Conservation (phyloP, 2,888 invertebrate genomes). For the Villa cingulata region DNA sequence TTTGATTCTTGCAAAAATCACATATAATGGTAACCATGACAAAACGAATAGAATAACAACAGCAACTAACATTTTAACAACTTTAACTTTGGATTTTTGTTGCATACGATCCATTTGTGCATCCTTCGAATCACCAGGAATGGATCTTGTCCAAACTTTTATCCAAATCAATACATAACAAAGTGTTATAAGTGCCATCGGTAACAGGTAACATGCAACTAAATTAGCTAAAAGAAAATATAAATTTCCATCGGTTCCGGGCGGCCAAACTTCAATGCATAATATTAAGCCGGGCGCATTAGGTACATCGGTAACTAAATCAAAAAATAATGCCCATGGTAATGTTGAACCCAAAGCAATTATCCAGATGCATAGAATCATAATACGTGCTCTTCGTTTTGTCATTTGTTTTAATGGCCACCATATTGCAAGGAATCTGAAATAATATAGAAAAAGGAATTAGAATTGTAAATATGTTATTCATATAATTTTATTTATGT, state of each 20-base stretch:
- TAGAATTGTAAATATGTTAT: too few species aligned
- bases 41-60: slow-evolving; percentile 87
- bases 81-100: slow-evolving; percentile 88
- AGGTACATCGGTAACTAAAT: slow-evolving; percentile 43
- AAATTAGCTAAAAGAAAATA: slow-evolving; percentile 84
- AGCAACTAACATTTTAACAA: slow-evolving; percentile 85
- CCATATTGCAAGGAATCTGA: slow-evolving; percentile 93
- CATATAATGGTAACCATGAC: slow-evolving; percentile 86
- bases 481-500: too few species aligned
- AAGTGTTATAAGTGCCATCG: slow-evolving; percentile 78
- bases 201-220: slow-evolving; percentile 78
- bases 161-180: slow-evolving; percentile 89
- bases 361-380: slow-evolving; percentile 84
- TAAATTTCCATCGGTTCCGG: slow-evolving; percentile 61
- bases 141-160: slow-evolving; percentile 74
- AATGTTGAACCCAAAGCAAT: slow-evolving; percentile 71
- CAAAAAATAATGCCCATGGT: slow-evolving; percentile 86
- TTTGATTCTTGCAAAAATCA: slow-evolving; percentile 77
- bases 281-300: slow-evolving; percentile 62
- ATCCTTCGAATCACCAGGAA: slow-evolving; percentile 82
- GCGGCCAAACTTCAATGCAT: slow-evolving; percentile 78
- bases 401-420: slow-evolving; percentile 89
- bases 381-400: slow-evolving; percentile 69
- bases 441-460: slow-evolving; percentile 21
- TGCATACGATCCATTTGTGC: slow-evolving; percentile 86